Percentiles rank a stretch among this genome's conserved stretches.
Conservation (phyloP, 2,888 invertebrate genomes). For the Drosophila testacea region DNA sequence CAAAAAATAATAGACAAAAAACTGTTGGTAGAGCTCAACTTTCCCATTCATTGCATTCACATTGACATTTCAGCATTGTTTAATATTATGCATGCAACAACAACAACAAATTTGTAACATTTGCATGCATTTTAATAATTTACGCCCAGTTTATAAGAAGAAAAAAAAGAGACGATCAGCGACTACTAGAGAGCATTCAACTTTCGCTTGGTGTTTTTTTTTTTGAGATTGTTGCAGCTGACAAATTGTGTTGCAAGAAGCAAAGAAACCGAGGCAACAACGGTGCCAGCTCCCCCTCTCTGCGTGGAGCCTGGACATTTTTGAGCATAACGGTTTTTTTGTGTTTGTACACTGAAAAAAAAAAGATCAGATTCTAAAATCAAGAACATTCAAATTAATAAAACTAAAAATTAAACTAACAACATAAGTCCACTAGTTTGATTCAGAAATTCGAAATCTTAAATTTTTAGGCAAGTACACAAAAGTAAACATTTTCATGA, state of each 20-base stretch:
- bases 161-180: neutral
- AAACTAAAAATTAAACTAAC: too few species aligned
- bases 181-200: constrained; percentile 15
- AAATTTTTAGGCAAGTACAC: too few species aligned
- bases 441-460: too few species aligned
- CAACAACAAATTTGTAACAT: constrained; percentile 21
- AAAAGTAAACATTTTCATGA: too few species aligned
- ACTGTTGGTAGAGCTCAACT: constrained; percentile 36
- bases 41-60: constrained; percentile 37
- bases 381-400: too few species aligned
- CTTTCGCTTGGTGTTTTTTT: constrained; percentile 12
- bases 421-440: too few species aligned
- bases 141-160: constrained; percentile 25
- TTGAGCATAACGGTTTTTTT: constrained; percentile 48
- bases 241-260: constrained; percentile 16
- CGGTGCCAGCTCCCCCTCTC: constrained; percentile 3
- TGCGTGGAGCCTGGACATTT: constrained; percentile 22
- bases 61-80: constrained; percentile 55
- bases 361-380: too few species aligned
- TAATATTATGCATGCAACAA: constrained; percentile 11
- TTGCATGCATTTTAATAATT: constrained; percentile 49
- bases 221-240: constrained; percentile 27
- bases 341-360: neutral
- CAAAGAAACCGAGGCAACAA: neutral
- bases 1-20: neutral